These are phyloP conservation scores for Typhlichthys subterraneus DNA, from an alignment of 2,797 vertebrate species.

Conservation along the genomic window DNA sequence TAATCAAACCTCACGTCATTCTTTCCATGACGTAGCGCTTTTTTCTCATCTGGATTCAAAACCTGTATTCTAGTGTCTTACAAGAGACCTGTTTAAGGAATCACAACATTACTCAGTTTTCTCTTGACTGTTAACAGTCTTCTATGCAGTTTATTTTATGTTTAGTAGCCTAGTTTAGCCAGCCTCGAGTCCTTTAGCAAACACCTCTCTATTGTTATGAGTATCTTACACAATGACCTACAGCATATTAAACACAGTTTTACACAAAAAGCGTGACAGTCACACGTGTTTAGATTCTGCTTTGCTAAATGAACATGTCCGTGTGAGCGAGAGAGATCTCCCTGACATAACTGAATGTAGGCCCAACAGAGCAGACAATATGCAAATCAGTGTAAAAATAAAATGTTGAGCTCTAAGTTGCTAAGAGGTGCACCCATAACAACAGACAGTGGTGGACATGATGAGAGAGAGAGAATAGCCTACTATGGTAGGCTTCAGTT, in stretches of 20 bases:
- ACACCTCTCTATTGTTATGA: too few relatives aligned
- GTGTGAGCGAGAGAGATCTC: too few relatives aligned
- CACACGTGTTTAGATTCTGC: too few relatives aligned
- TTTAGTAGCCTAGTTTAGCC: too few relatives aligned
- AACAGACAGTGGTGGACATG: background rate
- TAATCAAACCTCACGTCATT: slow-evolving; percentile 85
- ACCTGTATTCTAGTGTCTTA: slow-evolving; percentile 40
- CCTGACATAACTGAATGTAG: too few relatives aligned
- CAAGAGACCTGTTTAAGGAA: slow-evolving; percentile 28
- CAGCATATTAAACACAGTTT: too few relatives aligned
- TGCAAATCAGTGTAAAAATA: too few relatives aligned
- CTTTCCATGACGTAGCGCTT: slow-evolving; percentile 83
- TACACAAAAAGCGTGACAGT: background rate
- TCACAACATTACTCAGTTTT: slow-evolving; percentile 18
- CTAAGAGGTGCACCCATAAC: too few relatives aligned
- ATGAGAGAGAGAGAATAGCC: background rate
- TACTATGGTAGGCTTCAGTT: background rate
- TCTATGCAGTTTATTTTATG: slow-evolving; percentile 24
- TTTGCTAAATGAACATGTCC: too few relatives aligned
- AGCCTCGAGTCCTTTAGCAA: slow-evolving; percentile 2
- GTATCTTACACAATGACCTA: too few relatives aligned
- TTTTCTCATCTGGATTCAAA: slow-evolving; percentile 34
- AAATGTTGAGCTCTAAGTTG: too few relatives aligned
- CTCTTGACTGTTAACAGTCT: slow-evolving; percentile 7
- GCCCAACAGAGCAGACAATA: too few relatives aligned